phyloP scores from a whole-genome alignment of 2,888 invertebrate species.

The Bibio marci region DNA sequence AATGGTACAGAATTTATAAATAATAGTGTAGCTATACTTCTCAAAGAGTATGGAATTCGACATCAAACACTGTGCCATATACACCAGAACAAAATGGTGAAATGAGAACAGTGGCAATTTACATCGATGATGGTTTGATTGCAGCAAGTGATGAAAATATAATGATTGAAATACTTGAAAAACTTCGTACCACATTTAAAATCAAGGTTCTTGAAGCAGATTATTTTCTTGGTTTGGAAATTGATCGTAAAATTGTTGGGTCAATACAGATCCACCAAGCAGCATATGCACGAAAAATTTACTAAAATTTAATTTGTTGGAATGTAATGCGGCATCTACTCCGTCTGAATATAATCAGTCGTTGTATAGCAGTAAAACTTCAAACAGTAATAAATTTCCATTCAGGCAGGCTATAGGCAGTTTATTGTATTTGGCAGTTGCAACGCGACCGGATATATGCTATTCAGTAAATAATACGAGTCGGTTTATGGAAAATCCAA shows the following conservation, averaged over 20 bases:
- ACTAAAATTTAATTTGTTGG: conserved; percentile 8
- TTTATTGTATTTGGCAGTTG: too few relatives aligned
- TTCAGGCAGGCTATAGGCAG: conserved; percentile 6
- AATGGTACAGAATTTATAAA: conserved; percentile 8
- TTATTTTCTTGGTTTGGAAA: conserved; percentile 15
- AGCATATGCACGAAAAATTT: conserved; percentile 7
- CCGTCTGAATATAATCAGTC: conserved; percentile 5
- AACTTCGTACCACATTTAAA: conserved; percentile 5
- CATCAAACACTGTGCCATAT: conserved; percentile 9
- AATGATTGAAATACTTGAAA: conserved; percentile 7
- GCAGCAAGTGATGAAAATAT: conserved; percentile 7
- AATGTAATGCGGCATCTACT: conserved; percentile 7
- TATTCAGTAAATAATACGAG: conserved; percentile 6
- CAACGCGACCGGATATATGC: too few relatives aligned
- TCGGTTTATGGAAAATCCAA: conserved; percentile 7
- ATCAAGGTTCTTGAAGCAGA: conserved; percentile 29
- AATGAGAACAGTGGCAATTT: conserved; percentile 12
- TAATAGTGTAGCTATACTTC: background rate
- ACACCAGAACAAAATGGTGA: conserved; percentile 11
- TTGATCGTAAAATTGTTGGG: conserved; percentile 5
- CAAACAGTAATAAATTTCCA: background rate
- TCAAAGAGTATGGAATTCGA: conserved; percentile 5
- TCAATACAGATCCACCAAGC: conserved; percentile 5
- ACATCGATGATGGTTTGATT: conserved; percentile 16
- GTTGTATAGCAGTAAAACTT: background rate